Evolutionary conservation across 1,140 invertebrate genomes (phyloP).

Genomic region (Cotesia glomerata): DNA sequence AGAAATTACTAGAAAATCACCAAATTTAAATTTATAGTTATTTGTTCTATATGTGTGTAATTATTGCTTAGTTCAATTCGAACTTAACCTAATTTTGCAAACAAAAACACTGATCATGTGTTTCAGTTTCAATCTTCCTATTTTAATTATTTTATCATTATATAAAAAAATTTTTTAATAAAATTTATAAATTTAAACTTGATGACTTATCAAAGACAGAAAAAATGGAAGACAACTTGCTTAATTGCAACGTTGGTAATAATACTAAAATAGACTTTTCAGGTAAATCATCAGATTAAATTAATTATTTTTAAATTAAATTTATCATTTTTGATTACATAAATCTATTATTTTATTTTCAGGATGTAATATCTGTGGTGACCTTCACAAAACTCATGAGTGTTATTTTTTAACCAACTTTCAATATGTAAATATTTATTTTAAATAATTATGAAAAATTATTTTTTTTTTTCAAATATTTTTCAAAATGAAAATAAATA

Average conservation of each 20-base stretch:
- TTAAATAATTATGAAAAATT: background rate
- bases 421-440: slow-evolving; percentile 36
- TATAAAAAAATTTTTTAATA: too few species aligned
- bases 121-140: too few species aligned
- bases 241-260: too few species aligned
- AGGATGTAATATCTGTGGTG: slow-evolving; percentile 58
- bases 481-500: slow-evolving; percentile 6
- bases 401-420: slow-evolving; percentile 51
- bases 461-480: slow-evolving; percentile 12
- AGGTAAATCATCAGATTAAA: background rate
- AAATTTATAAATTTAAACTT: too few species aligned
- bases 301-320: background rate
- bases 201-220: too few species aligned
- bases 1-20: too few species aligned
- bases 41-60: background rate
- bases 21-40: too few species aligned
- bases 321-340: background rate
- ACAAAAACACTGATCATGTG: too few species aligned
- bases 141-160: too few species aligned
- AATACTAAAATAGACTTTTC: background rate
- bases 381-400: slow-evolving; percentile 51
- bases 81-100: background rate
- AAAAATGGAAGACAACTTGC: too few species aligned
- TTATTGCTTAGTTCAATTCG: background rate
- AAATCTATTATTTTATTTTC: slow-evolving; percentile 18